Evolutionary conservation across 2,888 invertebrate species (phyloP), one percentile per base, ranked within the genome.

Genomic region (Drosophila recens): DNA sequence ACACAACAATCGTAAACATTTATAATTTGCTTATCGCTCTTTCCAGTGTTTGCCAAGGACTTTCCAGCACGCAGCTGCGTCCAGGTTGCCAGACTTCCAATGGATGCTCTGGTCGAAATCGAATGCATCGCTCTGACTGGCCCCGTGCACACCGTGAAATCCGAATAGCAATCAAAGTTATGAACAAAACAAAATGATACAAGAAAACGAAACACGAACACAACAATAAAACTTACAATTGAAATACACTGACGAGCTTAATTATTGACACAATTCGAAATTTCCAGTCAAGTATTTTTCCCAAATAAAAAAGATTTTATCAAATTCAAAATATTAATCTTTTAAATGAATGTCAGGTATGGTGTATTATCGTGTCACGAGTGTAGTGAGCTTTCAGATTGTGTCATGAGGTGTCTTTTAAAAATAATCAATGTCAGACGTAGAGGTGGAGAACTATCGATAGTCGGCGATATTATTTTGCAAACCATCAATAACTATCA

Each of bases 11-110:
- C 59, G 34, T 82, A 82, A 80, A 71, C 51, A 61, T 53, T 76
- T 67, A 34, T 53, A 38, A 53, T 53, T 36, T 23, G 20, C 53
- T 52, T 20, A 15, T 52, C 57, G 36, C 53, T 46, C 34, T 13
- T 74, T 94, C 36, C 93, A 97, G 97, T 95, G 94, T 97, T 98
- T 91, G 93, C 94, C 13, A 94, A 95, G 87, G 94, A 96, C 75
- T 96, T 93, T 87, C 98, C 98, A 42, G 98, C 98, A 0, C 94
- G 98, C 69, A 96, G 97, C 53, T 96, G 97, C 13, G 97, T 95
- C 90, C 97, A 98, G 93, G 97, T 97, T 51, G 96, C 94, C 57
- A 95, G 95, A 78, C 92, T 98, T 67, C 97, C 97, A 2, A 91
- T 95, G 93, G 95, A 95, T 58, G 97, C 97, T 0, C 94, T 94